Percentiles rank a stretch among this genome's conserved stretches.
These are phyloP conservation scores for Merops nubicus DNA, from an alignment of 2,113 vertebrate species.

Conservation along the genomic window DNA sequence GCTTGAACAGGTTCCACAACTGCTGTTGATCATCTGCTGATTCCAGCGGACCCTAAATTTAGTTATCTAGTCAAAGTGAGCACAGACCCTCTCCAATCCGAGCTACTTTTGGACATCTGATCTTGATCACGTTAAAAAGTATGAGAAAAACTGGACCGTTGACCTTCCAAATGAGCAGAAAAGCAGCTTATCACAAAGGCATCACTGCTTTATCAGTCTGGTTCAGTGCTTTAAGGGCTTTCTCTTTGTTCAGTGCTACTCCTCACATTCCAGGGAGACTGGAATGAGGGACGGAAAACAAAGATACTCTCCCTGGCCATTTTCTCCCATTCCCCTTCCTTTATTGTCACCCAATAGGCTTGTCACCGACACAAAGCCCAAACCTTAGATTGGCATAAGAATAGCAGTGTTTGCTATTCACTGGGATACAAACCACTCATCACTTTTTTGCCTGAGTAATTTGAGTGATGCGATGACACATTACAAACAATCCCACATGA, in stretches of 20 bases:
- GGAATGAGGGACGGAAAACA: neutral
- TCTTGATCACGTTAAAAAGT: neutral
- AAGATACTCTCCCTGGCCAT: neutral
- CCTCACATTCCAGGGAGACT: neutral
- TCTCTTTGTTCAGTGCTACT: slow-evolving; percentile 18
- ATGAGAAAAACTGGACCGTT: neutral
- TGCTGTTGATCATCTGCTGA: neutral
- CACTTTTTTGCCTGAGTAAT: neutral
- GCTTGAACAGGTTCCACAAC: neutral
- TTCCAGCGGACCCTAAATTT: neutral
- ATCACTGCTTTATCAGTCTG: neutral
- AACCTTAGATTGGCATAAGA: neutral
- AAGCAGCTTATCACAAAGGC: slow-evolving; percentile 19
- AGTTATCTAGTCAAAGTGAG: neutral
- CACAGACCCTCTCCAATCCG: neutral
- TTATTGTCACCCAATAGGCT: neutral
- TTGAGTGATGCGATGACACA: neutral
- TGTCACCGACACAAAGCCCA: slow-evolving; percentile 32
- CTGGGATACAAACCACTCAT: neutral
- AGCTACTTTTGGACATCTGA: neutral
- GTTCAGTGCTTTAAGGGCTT: neutral
- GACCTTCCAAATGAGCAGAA: slow-evolving; percentile 10
- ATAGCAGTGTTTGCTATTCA: neutral
- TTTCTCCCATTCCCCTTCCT: neutral
- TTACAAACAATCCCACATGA: neutral